phyloP scores from a whole-genome alignment of 2,113 vertebrate species.

The Chaenocephalus aceratus region DNA sequence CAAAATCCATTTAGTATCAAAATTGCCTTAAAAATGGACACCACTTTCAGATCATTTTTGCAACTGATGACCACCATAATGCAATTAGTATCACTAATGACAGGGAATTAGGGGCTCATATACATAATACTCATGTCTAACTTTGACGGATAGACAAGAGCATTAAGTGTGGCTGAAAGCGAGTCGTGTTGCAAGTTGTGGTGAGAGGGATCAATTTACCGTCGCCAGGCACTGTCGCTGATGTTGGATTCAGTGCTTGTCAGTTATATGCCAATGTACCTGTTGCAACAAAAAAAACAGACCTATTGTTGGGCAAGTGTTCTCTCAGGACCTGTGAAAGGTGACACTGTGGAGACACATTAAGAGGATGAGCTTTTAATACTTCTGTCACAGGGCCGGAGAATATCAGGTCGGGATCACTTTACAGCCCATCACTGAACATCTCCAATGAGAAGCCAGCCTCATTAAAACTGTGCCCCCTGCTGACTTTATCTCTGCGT shows the following conservation, averaged over 20 bases:
- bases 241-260: conserved; percentile 19
- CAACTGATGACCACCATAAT: conserved; percentile 80
- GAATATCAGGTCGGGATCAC: conserved; percentile 78
- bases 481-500: conserved; percentile 73
- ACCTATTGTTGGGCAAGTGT: conserved; percentile 49
- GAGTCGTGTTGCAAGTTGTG: conserved; percentile 39
- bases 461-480: conserved; percentile 71
- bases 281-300: conserved; percentile 49
- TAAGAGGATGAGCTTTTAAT: conserved; percentile 84
- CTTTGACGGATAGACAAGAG: conserved; percentile 72
- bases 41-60: conserved; percentile 78
- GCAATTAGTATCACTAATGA: conserved; percentile 79
- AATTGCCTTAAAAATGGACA: conserved; percentile 81
- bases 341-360: conserved; percentile 73
- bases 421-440: conserved; percentile 70
- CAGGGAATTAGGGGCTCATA: conserved; percentile 73
- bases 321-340: conserved; percentile 72
- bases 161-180: conserved; percentile 60
- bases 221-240: conserved; percentile 9
- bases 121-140: conserved; percentile 73
- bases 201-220: conserved; percentile 53
- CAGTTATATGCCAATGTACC: conserved; percentile 49
- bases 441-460: conserved; percentile 58
- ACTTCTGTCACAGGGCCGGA: conserved; percentile 78
- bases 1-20: conserved; percentile 81